Evolutionary conservation across 2,888 invertebrate species (phyloP), one percentile per base, ranked within the genome.

Genomic region (Epistrophella euchroma): DNA sequence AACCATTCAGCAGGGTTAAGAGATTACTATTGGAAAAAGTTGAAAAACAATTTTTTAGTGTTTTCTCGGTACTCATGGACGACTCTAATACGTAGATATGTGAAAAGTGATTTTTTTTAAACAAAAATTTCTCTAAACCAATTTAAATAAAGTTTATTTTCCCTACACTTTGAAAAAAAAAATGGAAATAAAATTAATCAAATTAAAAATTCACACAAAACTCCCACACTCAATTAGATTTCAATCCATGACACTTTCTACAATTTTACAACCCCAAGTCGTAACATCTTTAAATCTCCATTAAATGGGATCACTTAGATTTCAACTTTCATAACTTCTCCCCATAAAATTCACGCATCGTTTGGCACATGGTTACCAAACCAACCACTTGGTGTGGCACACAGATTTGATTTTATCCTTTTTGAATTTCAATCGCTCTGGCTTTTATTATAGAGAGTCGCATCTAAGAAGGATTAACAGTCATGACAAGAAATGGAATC

Each of bases 381-480:
- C 43, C 52, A 74, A 82, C 73, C 81, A 25, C 25, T 52, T 77
- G 60, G 28, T 50, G 35, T 72, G 62, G 62, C 62, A 78, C 62
- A 78, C 32, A 56, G 73, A 82, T 86, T 86, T 86, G 50, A 74
- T 71, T 82, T 77, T 58, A 66, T 75, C 62, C 73, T 76, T 77
- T 73, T 77, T 40, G 66, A 86, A 82, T 74, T 78, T 74, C 81
- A 85, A 85, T 81, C 86, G 74, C 66, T 73, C 66, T 22, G 66
- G 75, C 56, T 58, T 45, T 56, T 58, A 60, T 28, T 52, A 35
- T 15, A 47, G 19, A n/a, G 35, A 72, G 15, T 47, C 76, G 68
- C 81, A 73, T 45, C 85, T 82, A 78, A 86, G 86, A 82, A 86
- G 82, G 81, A 82, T 82, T 82, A 82, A 78, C 71, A 74, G 56